Conservation (phyloP, 2,113 vertebrate genomes). For the Corythornis vintsioides region DNA sequence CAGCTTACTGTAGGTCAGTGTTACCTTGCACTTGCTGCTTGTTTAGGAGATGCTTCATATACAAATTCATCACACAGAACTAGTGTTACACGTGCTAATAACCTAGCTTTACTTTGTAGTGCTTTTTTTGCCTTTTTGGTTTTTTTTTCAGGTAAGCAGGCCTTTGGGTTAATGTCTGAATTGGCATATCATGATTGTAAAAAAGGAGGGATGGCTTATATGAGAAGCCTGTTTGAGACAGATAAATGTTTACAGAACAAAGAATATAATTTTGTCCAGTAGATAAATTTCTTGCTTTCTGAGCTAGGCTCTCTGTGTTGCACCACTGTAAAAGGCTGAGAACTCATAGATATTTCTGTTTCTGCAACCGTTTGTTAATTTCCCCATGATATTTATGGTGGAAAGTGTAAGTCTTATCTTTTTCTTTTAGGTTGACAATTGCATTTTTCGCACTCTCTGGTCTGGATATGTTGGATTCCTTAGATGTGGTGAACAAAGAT, state of each 20-base stretch:
- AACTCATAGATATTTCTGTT: slow-evolving; percentile 12
- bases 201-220: neutral
- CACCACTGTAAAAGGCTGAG: neutral
- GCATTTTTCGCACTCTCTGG: slow-evolving; percentile 96
- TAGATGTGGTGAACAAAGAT: slow-evolving; percentile 91
- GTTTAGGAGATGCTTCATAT: neutral
- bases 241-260: neutral
- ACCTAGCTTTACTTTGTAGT: neutral
- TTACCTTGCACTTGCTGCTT: neutral
- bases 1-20: neutral
- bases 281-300: neutral
- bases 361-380: slow-evolving; percentile 22
- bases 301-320: neutral
- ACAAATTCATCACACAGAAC: neutral
- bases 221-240: neutral
- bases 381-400: slow-evolving; percentile 54
- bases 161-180: neutral
- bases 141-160: neutral
- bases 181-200: neutral
- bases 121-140: neutral
- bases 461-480: slow-evolving; percentile 93
- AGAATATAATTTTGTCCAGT: neutral
- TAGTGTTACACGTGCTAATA: neutral
- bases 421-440: slow-evolving; percentile 89
- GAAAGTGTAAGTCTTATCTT: slow-evolving; percentile 64